Percentiles rank a stretch among this genome's conserved stretches.
Conservation (phyloP, 1,140 invertebrate genomes). For the Sitodiplosis mosellana region DNA sequence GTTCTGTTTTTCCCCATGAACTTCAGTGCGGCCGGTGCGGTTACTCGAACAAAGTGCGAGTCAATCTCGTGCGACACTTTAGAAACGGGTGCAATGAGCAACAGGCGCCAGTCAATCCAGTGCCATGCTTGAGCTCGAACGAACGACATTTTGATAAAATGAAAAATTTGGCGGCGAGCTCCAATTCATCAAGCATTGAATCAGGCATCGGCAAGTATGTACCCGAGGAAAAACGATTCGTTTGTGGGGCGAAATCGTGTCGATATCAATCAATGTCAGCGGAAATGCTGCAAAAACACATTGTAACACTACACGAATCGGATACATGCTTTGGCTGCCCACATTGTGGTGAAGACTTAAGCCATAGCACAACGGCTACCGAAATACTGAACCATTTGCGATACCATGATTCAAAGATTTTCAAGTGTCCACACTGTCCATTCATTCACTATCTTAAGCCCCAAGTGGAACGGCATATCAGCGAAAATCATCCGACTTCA, state of each 20-base stretch:
- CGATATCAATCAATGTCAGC: constrained; percentile 53
- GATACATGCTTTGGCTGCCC: constrained; percentile 41
- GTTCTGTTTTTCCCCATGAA: constrained; percentile 39
- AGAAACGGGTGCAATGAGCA: constrained; percentile 40
- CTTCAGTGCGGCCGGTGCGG: constrained; percentile 45
- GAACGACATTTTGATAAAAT: constrained; percentile 71
- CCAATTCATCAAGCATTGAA: constrained; percentile 25
- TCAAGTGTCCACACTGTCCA: constrained; percentile 45
- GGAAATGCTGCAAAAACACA: constrained; percentile 46
- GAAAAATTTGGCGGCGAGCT: constrained; percentile 59
- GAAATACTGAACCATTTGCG: constrained; percentile 48
- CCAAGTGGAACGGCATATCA: constrained; percentile 43
- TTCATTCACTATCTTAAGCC: constrained; percentile 41
- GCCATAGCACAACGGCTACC: constrained; percentile 21
- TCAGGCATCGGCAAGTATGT: constrained; percentile 29
- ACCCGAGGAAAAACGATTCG: constrained; percentile 40
- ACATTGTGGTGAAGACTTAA: constrained; percentile 37
- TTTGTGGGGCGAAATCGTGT: constrained; percentile 48
- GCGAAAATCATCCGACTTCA: constrained; percentile 40
- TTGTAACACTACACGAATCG: constrained; percentile 46
- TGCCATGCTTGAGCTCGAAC: constrained; percentile 54
- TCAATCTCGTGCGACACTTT: constrained; percentile 54
- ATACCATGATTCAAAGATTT: constrained; percentile 50
- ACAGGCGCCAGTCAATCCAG: constrained; percentile 51
- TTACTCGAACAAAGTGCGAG: constrained; percentile 51